Evolutionary conservation across 2,113 vertebrate species (phyloP).

Genomic region (Barbus barbus): DNA sequence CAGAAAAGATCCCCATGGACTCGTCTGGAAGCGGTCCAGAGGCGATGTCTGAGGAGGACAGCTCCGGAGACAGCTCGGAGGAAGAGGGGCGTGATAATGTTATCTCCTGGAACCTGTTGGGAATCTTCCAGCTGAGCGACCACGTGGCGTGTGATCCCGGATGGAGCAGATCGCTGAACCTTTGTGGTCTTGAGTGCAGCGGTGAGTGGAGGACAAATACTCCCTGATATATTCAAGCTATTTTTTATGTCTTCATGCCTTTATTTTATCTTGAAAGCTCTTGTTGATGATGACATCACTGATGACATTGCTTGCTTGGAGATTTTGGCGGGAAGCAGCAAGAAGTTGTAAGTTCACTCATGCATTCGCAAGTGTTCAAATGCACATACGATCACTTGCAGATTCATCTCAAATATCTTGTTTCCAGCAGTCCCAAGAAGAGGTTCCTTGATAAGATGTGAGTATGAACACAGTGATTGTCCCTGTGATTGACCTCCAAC

Average conservation of each 20-base stretch:
- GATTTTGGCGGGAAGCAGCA: background rate
- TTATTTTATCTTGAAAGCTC: constrained; percentile 27
- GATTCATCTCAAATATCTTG: background rate
- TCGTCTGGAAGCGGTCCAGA: background rate
- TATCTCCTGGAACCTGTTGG: background rate
- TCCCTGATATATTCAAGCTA: background rate
- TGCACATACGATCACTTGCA: background rate
- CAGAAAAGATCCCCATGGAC: background rate
- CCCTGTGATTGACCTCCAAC: background rate
- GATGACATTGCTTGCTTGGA: constrained; percentile 41
- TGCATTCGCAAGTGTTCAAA: background rate
- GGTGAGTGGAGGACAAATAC: constrained; percentile 24
- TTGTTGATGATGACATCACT: constrained; percentile 46
- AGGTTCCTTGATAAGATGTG: background rate
- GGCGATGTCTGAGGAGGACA: background rate
- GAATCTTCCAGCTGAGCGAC: constrained; percentile 51
- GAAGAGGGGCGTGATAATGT: background rate
- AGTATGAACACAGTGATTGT: background rate
- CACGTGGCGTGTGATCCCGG: constrained; percentile 28
- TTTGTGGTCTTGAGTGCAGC: constrained; percentile 30
- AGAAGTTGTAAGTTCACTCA: constrained; percentile 4
- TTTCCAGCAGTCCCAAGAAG: constrained; percentile 11
- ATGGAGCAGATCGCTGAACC: background rate
- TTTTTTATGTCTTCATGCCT: background rate
- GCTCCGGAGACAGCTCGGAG: constrained; percentile 22